Conservation (phyloP, 37 sponge, comb jelly and placozoan genomes). For the Diacarnus erythraeanus region DNA sequence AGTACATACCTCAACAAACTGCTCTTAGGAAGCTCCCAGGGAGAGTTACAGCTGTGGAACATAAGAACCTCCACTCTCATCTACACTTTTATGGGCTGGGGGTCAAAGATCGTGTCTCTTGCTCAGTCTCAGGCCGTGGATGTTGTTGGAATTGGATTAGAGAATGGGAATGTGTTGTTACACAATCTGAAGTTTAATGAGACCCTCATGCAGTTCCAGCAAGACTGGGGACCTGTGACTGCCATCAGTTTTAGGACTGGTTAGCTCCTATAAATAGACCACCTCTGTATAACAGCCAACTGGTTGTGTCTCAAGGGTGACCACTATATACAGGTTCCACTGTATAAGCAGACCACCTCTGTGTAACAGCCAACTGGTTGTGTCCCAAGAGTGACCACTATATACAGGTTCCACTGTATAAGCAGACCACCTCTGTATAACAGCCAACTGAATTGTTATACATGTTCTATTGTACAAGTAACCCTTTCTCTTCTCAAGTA, state of each 20-base stretch:
- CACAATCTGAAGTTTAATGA: constrained; percentile 89
- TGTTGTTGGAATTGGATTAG: constrained; percentile 84
- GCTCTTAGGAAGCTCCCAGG: constrained; percentile 82
- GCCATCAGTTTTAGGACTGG: constrained; percentile 87
- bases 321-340: too few species aligned
- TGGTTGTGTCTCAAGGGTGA: too few species aligned
- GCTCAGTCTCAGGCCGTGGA: constrained; percentile 90
- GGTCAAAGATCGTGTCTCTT: constrained; percentile 54
- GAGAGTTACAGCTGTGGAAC: constrained; percentile 95
- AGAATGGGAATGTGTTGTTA: constrained; percentile 73
- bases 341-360: too few species aligned
- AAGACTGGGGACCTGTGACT: constrained; percentile 96
- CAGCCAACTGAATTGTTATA: neutral
- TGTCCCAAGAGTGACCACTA: too few species aligned
- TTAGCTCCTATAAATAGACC: constrained; percentile 1
- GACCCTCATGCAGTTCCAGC: constrained; percentile 89
- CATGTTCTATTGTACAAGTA: neutral
- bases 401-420: too few species aligned
- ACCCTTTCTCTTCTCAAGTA: neutral
- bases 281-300: too few species aligned
- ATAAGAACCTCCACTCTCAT: constrained; percentile 72
- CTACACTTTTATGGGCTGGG: constrained; percentile 87
- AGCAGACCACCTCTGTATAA: too few species aligned
- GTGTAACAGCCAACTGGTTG: too few species aligned
- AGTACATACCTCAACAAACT: constrained; percentile 97